A percentile compares a stretch with the other conserved stretches of the same genome.
Conservation (phyloP, 1,140 invertebrate genomes). For the Calliopsis andreniformis region DNA sequence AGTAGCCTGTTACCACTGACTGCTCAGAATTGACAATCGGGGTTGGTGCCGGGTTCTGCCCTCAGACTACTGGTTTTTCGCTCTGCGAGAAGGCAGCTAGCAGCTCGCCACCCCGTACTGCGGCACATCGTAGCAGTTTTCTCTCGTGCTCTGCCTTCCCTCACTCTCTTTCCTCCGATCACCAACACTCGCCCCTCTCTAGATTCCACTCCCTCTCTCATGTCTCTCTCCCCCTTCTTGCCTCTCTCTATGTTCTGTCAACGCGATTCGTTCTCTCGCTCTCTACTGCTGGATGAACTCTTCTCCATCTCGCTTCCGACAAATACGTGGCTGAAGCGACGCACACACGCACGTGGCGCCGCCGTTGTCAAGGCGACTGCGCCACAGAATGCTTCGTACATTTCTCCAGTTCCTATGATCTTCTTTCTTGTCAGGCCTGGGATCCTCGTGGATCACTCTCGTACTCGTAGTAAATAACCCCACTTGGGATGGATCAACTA, state of each 20-base stretch:
- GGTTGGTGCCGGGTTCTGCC: constrained; percentile 1
- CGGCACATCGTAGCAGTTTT: constrained; percentile 76
- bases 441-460: background rate
- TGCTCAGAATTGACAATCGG: background rate
- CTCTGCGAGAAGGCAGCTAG: constrained; percentile 58
- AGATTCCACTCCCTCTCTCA: constrained; percentile 34
- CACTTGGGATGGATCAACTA: background rate
- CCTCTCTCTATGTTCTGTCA: constrained; percentile 3
- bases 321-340: constrained; percentile 49
- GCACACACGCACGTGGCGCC: constrained; percentile 76
- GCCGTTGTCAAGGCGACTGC: constrained; percentile 78
- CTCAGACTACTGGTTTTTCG: constrained; percentile 44
- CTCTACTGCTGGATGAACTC: background rate
- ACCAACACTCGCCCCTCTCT: constrained; percentile 17
- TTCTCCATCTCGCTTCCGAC: constrained; percentile 17
- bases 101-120: constrained; percentile 76
- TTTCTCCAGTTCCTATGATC: constrained; percentile 2
- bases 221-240: constrained; percentile 16
- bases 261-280: constrained; percentile 8
- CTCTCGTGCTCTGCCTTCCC: constrained; percentile 67
- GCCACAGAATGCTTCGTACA: constrained; percentile 56
- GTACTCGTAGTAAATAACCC: constrained; percentile 18
- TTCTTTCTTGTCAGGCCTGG: background rate
- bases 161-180: constrained; percentile 27
- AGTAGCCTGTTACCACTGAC: constrained; percentile 1